Evolutionary conservation across 2,797 vertebrate species (phyloP).

Genomic region (Esox lucius): DNA sequence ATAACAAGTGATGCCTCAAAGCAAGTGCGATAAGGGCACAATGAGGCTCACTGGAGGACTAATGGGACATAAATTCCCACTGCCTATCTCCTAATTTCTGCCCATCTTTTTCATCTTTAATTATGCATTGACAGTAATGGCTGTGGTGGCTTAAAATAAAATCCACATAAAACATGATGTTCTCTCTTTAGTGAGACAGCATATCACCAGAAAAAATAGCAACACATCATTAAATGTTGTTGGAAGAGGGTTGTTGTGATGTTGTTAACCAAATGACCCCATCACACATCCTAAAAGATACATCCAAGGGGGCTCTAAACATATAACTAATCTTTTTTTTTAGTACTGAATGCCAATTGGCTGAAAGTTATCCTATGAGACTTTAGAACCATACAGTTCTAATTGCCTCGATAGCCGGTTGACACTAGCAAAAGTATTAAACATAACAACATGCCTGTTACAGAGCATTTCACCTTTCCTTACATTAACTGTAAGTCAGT

Average conservation of each 20-base stretch:
- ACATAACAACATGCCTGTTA: too few relatives aligned
- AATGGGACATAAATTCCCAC: slow-evolving; percentile 28
- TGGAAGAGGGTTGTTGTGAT: too few relatives aligned
- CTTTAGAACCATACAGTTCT: too few relatives aligned
- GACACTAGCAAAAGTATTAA: too few relatives aligned
- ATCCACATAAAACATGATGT: slow-evolving; percentile 13
- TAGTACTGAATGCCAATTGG: too few relatives aligned
- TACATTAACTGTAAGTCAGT: too few relatives aligned
- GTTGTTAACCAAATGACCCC: too few relatives aligned
- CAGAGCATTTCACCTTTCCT: too few relatives aligned
- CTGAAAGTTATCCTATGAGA: too few relatives aligned
- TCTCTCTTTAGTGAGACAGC: slow-evolving; percentile 20
- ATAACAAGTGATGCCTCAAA: not conserved
- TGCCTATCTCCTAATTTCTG: slow-evolving; percentile 22
- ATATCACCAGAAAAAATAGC: slow-evolving; percentile 37
- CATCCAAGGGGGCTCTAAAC: not conserved
- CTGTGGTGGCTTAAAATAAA: slow-evolving; percentile 23
- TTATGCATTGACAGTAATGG: slow-evolving; percentile 38
- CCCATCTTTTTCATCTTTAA: slow-evolving; percentile 21
- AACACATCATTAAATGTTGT: not conserved
- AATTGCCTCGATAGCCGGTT: too few relatives aligned
- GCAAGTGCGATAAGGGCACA: not conserved
- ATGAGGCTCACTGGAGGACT: slow-evolving; percentile 9
- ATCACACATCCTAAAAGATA: not conserved
- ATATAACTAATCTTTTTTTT: too few relatives aligned